Percentiles rank a stretch among this genome's conserved stretches.
Evolutionary conservation across 2,888 invertebrate genomes (phyloP).

Genomic region (Megalurothrips usitatus): DNA sequence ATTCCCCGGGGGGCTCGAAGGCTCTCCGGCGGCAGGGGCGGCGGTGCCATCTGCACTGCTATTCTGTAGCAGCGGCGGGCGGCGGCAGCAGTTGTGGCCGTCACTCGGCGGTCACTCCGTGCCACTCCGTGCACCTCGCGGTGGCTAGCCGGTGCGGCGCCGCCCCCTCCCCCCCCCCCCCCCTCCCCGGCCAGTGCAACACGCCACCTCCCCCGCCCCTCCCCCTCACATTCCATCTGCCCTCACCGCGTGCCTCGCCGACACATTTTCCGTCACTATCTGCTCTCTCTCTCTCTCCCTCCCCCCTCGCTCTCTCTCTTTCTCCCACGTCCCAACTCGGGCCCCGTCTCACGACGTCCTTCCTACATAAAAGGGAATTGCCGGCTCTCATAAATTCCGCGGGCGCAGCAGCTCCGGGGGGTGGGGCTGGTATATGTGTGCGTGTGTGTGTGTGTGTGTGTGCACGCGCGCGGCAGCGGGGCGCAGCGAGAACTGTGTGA

Average conservation of each 20-base stretch:
- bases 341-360: not conserved
- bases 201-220: not conserved
- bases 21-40: too few species aligned
- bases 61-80: too few species aligned
- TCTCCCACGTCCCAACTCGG: not conserved
- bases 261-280: not conserved
- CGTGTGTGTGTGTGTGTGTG: not conserved
- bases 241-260: too few species aligned
- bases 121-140: too few species aligned
- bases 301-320: not conserved
- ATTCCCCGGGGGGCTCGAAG: too few species aligned
- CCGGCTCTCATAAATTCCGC: constrained; percentile 1
- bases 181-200: not conserved
- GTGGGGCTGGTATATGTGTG: not conserved
- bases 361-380: constrained; percentile 5
- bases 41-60: too few species aligned
- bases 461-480: not conserved
- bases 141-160: too few species aligned
- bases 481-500: not conserved
- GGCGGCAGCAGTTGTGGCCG: too few species aligned
- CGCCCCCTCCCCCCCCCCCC: not conserved
- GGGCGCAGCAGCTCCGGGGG: not conserved
- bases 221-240: too few species aligned
- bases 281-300: not conserved
- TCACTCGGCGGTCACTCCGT: too few species aligned